Percentiles rank a stretch among this genome's conserved stretches.
These are phyloP conservation scores for Heterochromis multidens DNA, from an alignment of 2,113 vertebrate genomes.

Conservation along the genomic window DNA sequence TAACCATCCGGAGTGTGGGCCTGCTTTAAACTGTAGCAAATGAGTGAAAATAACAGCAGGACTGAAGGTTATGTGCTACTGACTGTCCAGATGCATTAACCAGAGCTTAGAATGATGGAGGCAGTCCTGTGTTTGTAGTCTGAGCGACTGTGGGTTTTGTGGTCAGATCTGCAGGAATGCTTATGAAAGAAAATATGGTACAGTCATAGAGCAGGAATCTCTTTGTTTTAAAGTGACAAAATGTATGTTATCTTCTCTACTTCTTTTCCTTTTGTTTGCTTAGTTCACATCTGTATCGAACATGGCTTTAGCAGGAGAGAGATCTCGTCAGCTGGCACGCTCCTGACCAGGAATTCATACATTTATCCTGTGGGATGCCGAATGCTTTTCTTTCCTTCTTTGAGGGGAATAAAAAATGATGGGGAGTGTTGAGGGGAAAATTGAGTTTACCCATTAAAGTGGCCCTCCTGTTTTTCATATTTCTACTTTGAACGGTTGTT, in stretches of 20 bases:
- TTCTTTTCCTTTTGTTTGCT: background rate
- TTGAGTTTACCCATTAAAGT: slow-evolving; percentile 80
- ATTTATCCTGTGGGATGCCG: slow-evolving; percentile 33
- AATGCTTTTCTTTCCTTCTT: slow-evolving; percentile 22
- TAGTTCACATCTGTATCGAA: slow-evolving; percentile 23
- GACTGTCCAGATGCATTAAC: slow-evolving; percentile 43
- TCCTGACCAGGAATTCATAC: slow-evolving; percentile 38
- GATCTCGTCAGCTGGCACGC: slow-evolving; percentile 14
- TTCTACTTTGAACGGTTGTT: slow-evolving; percentile 86
- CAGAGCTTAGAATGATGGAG: slow-evolving; percentile 28
- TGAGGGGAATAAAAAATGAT: slow-evolving; percentile 23
- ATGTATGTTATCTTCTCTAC: background rate
- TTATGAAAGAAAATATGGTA: slow-evolving; percentile 16
- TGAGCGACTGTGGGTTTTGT: background rate
- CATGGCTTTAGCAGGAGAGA: background rate
- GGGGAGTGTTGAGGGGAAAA: slow-evolving; percentile 73
- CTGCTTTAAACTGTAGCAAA: background rate
- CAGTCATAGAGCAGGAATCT: slow-evolving; percentile 9
- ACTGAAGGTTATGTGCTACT: background rate
- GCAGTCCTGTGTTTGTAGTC: slow-evolving; percentile 36
- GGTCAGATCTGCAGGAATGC: slow-evolving; percentile 26
- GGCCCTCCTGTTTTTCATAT: slow-evolving; percentile 74
- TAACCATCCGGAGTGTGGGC: background rate
- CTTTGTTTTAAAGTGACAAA: slow-evolving; percentile 4
- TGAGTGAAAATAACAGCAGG: slow-evolving; percentile 2